These are phyloP conservation scores for Himalopsyche kuldschensis DNA, from an alignment of 2,888 invertebrate species.

Conservation along the genomic window DNA sequence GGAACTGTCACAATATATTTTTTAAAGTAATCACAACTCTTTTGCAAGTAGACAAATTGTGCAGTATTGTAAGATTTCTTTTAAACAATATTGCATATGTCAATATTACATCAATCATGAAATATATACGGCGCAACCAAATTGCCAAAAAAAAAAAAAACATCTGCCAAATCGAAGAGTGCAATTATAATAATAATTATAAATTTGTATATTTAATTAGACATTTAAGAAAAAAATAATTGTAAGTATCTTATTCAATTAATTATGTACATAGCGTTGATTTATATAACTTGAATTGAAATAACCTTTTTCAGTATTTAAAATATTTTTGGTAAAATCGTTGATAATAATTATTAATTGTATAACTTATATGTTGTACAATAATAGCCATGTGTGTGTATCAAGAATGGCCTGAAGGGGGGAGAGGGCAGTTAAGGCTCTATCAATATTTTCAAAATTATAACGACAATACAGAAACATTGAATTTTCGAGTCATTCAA, in stretches of 20 bases:
- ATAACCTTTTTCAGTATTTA: slow-evolving; percentile 46
- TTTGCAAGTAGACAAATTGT: too few species aligned
- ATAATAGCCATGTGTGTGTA: background rate
- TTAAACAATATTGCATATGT: too few species aligned
- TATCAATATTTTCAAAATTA: too few species aligned
- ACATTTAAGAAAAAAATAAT: slow-evolving; percentile 42
- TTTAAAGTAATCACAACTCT: too few species aligned
- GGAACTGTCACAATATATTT: too few species aligned
- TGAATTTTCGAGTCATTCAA: too few species aligned
- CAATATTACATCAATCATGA: background rate
- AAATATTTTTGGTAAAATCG: slow-evolving; percentile 21
- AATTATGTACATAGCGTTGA: slow-evolving; percentile 11
- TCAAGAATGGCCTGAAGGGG: background rate
- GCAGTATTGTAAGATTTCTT: too few species aligned
- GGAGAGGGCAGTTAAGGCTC: too few species aligned
- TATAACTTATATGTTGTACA: background rate
- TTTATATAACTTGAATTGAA: slow-evolving; percentile 41
- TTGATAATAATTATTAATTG: background rate
- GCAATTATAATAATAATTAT: slow-evolving; percentile 55
- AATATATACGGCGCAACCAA: background rate
- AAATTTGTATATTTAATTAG: slow-evolving; percentile 1
- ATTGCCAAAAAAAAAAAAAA: background rate
- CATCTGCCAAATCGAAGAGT: slow-evolving; percentile 57
- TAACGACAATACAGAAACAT: too few species aligned
- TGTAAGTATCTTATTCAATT: slow-evolving; percentile 44